Evolutionary conservation across 2,113 vertebrate genomes (phyloP), one percentile per base, ranked within the genome.

Genomic region (Dissostichus mawsoni): DNA sequence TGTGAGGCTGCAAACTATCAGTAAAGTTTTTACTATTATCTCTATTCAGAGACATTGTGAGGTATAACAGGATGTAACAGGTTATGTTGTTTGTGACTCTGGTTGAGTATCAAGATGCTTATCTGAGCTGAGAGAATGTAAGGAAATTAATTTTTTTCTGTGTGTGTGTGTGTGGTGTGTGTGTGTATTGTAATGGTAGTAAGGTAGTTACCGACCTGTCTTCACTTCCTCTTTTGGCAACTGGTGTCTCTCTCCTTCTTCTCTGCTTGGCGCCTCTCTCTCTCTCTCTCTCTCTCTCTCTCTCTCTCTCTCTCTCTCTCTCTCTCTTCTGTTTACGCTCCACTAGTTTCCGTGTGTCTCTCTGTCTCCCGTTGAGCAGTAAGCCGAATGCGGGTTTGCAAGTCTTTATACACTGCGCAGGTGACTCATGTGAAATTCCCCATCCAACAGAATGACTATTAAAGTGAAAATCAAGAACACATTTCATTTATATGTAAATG

Each of bases 341-440:
- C 36, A 41, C 36, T 8, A 41, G 29, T 29, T 29, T 29, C 29
- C 29, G 29, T 29, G 29, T 8, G 36, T 72, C 18, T 68, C 69
- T 66, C 48, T 59, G 67, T 69, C 82, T 80, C 70, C 41, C 67
- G 59, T 69, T 73, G 67, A 84, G 53, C 52, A 87, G 57, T 72
- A 71, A 82, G 61, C 68, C 61, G 65, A 36, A 51, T 44, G 78
- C 80, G 70, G 82, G 80, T 78, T 59, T 64, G 52, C 82, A 56
- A 69, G 77, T 81, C 76, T 91, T 91, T 94, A 93, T 93, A 91
- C 33, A 44, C 59, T 56, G 8, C 74, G 58, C 11, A 3, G 52
- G 58, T 93, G 92, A 94, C 45, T 94, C 93, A 94, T 87, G 76
- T 69, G 77, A 93, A 94, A 88, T 80, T 14, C 81, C 90, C 90